Percentiles rank a stretch among this genome's conserved stretches.
phyloP scores from a whole-genome alignment of 1,140 invertebrate genomes.

The Pinna nobilis region DNA sequence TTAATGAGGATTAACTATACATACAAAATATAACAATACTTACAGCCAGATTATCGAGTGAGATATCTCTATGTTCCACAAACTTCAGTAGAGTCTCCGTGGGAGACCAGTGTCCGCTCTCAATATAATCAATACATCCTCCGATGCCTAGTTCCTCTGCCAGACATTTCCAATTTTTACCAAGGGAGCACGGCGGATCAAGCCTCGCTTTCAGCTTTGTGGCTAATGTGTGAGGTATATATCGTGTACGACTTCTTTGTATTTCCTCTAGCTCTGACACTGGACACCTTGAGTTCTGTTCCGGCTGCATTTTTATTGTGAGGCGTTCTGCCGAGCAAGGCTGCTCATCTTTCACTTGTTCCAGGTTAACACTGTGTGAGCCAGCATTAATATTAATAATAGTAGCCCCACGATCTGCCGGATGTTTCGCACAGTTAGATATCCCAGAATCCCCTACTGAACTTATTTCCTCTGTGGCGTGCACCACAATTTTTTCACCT shows the following conservation, averaged over 20 bases:
- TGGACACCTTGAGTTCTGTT: neutral
- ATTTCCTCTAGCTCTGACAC: conserved; percentile 1
- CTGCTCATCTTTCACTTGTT: no score
- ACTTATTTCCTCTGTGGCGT: conserved; percentile 34
- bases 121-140: conserved; percentile 27
- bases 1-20: no score
- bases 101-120: conserved; percentile 9
- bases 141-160: conserved; percentile 21
- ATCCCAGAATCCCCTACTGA: neutral
- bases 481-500: conserved; percentile 51
- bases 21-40: neutral
- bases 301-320: neutral
- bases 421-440: neutral
- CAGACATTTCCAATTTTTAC: conserved; percentile 40
- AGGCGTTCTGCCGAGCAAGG: neutral
- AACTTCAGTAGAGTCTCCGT: conserved; percentile 18
- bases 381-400: neutral
- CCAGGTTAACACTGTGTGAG: no score
- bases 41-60: conserved; percentile 21
- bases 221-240: conserved; percentile 44
- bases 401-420: neutral
- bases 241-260: neutral
- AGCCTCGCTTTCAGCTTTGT: conserved; percentile 40
- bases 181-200: conserved; percentile 36
- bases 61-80: conserved; percentile 24